Evolutionary conservation across 2,888 invertebrate species (phyloP).

Genomic region (Nephrocerus scutellatus): DNA sequence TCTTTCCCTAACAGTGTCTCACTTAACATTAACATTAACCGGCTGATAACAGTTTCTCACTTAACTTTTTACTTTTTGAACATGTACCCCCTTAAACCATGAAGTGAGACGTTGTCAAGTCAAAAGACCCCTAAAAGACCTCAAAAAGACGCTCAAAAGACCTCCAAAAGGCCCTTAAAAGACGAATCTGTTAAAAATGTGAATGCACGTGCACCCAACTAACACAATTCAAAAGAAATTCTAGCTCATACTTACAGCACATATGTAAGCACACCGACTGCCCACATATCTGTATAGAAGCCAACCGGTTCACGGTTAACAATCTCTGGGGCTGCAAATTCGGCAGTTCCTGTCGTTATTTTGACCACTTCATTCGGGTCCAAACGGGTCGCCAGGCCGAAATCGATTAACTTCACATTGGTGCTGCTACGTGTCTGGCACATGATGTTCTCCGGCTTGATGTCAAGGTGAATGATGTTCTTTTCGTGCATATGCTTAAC

Average conservation of each 20-base stretch:
- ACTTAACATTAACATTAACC: no score
- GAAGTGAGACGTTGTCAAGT: no score
- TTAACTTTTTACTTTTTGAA: no score
- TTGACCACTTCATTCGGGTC: conserved; percentile 98
- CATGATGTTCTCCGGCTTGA: conserved; percentile 99
- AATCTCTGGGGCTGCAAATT: conserved; percentile 99
- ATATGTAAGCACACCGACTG: conserved; percentile 96
- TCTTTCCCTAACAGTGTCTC: no score
- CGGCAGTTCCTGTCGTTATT: conserved; percentile 98
- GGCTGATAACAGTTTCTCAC: no score
- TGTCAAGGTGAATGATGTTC: conserved; percentile 95
- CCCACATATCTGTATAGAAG: conserved; percentile 99
- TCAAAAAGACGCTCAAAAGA: no score
- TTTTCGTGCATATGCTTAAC: conserved; percentile 99
- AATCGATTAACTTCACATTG: conserved; percentile 97
- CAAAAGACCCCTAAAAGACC: no score
- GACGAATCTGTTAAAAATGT: no score
- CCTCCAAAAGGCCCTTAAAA: no score
- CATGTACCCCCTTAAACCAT: no score
- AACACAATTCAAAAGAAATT: no score
- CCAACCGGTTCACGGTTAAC: conserved; percentile 98
- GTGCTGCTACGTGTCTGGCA: conserved; percentile 93
- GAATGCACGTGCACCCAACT: no score
- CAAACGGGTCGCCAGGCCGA: conserved; percentile 95
- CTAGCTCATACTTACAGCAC: conserved; percentile 89